Evolutionary conservation across 1,140 invertebrate genomes (phyloP).

Genomic region (Calliphora vicina): DNA sequence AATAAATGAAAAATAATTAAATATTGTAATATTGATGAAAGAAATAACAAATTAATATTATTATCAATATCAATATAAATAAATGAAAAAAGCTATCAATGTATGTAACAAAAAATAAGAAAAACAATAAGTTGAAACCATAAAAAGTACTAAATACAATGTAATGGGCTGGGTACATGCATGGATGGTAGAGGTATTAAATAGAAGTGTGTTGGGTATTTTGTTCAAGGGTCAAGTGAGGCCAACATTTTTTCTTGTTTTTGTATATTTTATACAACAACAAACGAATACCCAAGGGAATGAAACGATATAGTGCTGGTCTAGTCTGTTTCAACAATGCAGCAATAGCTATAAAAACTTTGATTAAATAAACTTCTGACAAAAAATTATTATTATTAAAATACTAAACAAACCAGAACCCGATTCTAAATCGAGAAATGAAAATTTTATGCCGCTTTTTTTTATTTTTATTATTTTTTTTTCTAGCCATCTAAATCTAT

Average conservation of each 20-base stretch:
- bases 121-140: neutral
- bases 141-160: neutral
- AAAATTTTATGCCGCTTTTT: neutral
- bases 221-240: neutral
- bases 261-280: neutral
- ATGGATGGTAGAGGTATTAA: neutral
- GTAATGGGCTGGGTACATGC: neutral
- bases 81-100: too few species aligned
- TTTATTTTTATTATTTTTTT: too few species aligned
- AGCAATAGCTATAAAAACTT: neutral
- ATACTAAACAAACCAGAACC: neutral
- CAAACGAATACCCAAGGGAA: neutral
- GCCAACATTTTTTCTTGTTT: neutral
- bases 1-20: neutral
- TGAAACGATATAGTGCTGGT: too few species aligned
- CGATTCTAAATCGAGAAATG: neutral
- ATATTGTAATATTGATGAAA: neutral
- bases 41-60: neutral
- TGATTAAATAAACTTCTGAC: neutral
- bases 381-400: too few species aligned
- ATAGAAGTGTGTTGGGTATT: neutral
- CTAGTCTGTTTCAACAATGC: neutral
- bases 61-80: neutral
- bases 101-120: neutral
- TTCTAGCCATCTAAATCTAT: too few species aligned